Evolutionary conservation across 2,797 vertebrate genomes (phyloP).

Genomic region (Paguma larvata): DNA sequence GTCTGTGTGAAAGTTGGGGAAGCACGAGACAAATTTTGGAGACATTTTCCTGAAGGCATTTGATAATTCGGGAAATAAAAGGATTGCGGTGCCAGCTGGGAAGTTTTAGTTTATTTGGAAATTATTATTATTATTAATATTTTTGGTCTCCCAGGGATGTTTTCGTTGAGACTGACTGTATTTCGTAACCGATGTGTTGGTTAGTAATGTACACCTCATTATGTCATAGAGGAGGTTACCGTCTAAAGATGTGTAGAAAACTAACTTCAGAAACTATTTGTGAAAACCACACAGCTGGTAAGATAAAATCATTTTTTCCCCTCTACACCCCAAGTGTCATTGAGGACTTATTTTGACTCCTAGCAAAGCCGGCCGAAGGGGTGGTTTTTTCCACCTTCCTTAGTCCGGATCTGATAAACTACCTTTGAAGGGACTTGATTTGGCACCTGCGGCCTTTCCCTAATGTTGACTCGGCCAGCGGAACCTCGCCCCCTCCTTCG

Average conservation of each 20-base stretch:
- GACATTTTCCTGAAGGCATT: background rate
- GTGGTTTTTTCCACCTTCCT: background rate
- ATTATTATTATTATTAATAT: background rate
- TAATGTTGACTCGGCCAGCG: background rate
- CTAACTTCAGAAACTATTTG: background rate
- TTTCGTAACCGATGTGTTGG: background rate
- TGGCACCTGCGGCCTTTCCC: background rate
- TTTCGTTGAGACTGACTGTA: background rate
- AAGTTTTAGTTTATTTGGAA: background rate
- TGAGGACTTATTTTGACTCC: background rate
- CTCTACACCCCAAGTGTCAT: fast-evolving
- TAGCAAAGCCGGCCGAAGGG: background rate
- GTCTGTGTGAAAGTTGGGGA: background rate
- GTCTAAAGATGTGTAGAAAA: background rate
- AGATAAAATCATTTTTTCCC: background rate
- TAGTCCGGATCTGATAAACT: background rate
- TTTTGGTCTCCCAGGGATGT: background rate
- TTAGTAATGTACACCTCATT: background rate
- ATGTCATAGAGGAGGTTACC: background rate
- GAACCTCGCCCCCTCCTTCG: background rate
- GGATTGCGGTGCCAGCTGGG: background rate
- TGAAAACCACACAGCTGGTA: background rate
- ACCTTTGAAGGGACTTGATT: background rate
- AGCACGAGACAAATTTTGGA: background rate
- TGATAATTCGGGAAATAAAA: background rate